Evolutionary conservation across 2,797 vertebrate genomes (phyloP), one percentile per base, ranked within the genome.

Genomic region (Micromesistius poutassou): DNA sequence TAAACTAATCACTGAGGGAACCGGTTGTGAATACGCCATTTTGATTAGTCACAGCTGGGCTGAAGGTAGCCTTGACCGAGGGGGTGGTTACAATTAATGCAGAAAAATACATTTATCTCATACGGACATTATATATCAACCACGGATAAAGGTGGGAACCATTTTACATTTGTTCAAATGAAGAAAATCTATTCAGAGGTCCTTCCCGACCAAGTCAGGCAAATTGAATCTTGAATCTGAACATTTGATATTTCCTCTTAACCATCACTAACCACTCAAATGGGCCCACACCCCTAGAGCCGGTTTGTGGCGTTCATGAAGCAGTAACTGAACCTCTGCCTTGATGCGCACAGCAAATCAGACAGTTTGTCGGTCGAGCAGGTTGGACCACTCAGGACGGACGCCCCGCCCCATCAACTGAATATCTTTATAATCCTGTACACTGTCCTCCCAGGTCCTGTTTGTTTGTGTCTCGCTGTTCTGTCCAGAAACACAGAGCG

Each of bases 1-100:
- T 86, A 90, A 90, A 88, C 85, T 84, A 81, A 88, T 89, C 87
- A 89, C 66, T 78, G 81, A 87, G 87, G 80, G 75, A 77, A 79
- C 81, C 85, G 72, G 84, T 38, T 81, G 83, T 88, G 82, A 91
- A 89, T 91, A 87, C 85, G 80, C 81, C 80, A 81, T 6, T 88
- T 85, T 88, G 80, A 84, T 89, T 89, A 84, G 81, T 87, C 28
- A 68, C 70, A 73, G 80, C 75, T 76, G 73, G 80, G 85, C 42
- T 46, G 14, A 46, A 14, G 14, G 16, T 16, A 13, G 42, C 42
- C 10, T 46, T 13, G 16, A 19, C 42, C 42, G 13, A 14, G 13
- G 5, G 13, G 42, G 42, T 22, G 16, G 50, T 16, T 16, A 3
- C 50, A 55, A 55, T 55, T 19, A 7, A 55, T 5, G 50, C 50